These are phyloP conservation scores for Sus cebifrons DNA, from an alignment of 2,797 vertebrate species.

Conservation along the genomic window DNA sequence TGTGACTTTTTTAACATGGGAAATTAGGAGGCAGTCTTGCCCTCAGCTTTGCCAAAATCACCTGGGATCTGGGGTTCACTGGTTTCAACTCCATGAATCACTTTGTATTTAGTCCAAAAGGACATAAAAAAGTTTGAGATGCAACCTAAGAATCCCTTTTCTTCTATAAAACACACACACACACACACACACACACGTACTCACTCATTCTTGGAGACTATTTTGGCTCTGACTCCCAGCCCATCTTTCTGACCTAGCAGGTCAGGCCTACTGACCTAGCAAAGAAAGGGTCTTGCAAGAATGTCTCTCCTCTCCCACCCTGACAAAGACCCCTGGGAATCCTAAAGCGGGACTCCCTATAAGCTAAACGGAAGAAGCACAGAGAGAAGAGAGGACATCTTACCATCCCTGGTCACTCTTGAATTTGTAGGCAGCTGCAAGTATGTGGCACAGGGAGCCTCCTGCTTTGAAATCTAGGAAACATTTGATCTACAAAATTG, in stretches of 20 bases:
- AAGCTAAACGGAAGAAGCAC: constrained; percentile 45
- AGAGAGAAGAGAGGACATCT: constrained; percentile 83
- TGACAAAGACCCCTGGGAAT: constrained; percentile 43
- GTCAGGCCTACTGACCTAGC: constrained; percentile 10
- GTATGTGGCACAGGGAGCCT: constrained; percentile 97
- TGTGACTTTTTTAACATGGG: constrained; percentile 49
- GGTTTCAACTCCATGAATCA: constrained; percentile 40
- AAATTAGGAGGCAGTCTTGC: not conserved
- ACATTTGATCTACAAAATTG: constrained; percentile 95
- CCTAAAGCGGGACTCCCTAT: not conserved
- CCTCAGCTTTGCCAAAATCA: constrained; percentile 15
- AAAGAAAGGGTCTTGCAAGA: constrained; percentile 56
- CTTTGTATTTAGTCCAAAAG: constrained; percentile 58
- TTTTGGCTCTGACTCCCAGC: constrained; percentile 26
- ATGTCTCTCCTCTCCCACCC: constrained; percentile 44
- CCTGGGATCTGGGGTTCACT: constrained; percentile 26
- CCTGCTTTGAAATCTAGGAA: constrained; percentile 99
- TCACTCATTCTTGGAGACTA: not conserved
- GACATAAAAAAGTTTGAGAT: constrained; percentile 42
- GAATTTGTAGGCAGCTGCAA: constrained; percentile 99
- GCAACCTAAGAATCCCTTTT: not conserved
- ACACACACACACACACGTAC: not conserved
- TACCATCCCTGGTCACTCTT: constrained; percentile 99
- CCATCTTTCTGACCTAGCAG: constrained; percentile 50
- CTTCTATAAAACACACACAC: not conserved